These are phyloP conservation scores for Lissocephala sabroskyi DNA, from an alignment of 2,888 invertebrate genomes.

Conservation along the genomic window DNA sequence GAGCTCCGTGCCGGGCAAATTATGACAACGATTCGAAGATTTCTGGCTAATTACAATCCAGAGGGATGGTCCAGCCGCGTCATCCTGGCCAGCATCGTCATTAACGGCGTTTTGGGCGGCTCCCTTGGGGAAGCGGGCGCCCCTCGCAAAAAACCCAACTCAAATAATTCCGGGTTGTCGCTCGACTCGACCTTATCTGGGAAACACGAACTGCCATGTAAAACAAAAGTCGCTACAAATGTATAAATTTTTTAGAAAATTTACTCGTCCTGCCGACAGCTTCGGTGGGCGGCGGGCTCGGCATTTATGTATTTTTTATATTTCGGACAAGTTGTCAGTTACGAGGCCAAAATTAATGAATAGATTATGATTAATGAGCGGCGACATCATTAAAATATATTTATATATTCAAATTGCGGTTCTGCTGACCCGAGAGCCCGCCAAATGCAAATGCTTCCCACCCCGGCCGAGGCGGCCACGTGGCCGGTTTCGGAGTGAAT, in stretches of 20 bases:
- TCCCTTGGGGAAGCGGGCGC: no score
- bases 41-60: no score
- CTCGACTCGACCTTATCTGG: slow-evolving; percentile 48
- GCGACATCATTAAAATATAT: slow-evolving; percentile 63
- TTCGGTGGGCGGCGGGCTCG: no score
- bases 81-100: no score
- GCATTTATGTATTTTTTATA: not conserved
- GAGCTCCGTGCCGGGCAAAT: no score
- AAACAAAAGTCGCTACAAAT: slow-evolving; percentile 48
- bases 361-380: slow-evolving; percentile 64
- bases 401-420: slow-evolving; percentile 63
- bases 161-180: no score
- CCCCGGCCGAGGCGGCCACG: not conserved
- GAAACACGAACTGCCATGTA: slow-evolving; percentile 38
- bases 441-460: slow-evolving; percentile 1
- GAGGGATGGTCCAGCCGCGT: no score
- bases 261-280: no score
- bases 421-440: slow-evolving; percentile 34
- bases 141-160: no score
- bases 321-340: slow-evolving; percentile 45
- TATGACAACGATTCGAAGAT: no score
- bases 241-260: slow-evolving; percentile 15
- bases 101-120: no score
- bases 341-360: slow-evolving; percentile 55
- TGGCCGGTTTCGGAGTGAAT: slow-evolving; percentile 10